Percentiles rank a stretch among this genome's conserved stretches.
Evolutionary conservation across 2,888 invertebrate genomes (phyloP).

Genomic region (Nowickia ferox): DNA sequence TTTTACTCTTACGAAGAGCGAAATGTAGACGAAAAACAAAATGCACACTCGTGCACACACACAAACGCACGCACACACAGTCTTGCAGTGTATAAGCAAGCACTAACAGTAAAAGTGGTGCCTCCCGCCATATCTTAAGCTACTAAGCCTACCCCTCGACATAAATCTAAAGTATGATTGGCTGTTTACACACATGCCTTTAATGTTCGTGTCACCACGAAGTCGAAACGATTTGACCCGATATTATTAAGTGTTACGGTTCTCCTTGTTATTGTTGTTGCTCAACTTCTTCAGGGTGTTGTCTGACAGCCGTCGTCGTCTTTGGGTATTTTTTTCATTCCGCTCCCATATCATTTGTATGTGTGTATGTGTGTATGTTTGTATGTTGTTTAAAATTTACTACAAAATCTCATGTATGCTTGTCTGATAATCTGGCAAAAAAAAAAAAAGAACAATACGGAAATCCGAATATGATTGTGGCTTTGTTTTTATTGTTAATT

Average conservation of each 20-base stretch:
- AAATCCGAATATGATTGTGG: not conserved
- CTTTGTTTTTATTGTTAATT: not conserved
- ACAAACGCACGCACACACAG: conserved; percentile 2
- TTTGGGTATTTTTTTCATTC: conserved; percentile 3
- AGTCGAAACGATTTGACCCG: conserved; percentile 56
- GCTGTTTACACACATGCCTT: conserved; percentile 63
- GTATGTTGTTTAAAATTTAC: not conserved
- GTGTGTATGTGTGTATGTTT: conserved; percentile 9
- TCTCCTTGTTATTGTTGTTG: conserved; percentile 53
- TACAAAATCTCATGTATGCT: conserved; percentile 20
- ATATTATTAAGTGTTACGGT: conserved; percentile 45
- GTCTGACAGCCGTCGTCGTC: conserved; percentile 36
- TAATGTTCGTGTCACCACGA: conserved; percentile 55
- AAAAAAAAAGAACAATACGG: no score
- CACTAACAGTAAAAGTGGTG: conserved; percentile 58
- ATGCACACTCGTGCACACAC: conserved; percentile 5
- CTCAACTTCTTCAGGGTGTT: conserved; percentile 62
- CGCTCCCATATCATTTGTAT: conserved; percentile 4
- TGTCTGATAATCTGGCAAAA: not conserved
- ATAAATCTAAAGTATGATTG: conserved; percentile 66
- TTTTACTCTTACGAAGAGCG: conserved; percentile 60
- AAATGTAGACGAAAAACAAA: conserved; percentile 11
- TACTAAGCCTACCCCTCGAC: conserved; percentile 69
- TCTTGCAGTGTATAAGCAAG: not conserved
- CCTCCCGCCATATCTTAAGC: conserved; percentile 72